phyloP scores from a whole-genome alignment of 2,113 vertebrate genomes.

The Microtus montanus region DNA sequence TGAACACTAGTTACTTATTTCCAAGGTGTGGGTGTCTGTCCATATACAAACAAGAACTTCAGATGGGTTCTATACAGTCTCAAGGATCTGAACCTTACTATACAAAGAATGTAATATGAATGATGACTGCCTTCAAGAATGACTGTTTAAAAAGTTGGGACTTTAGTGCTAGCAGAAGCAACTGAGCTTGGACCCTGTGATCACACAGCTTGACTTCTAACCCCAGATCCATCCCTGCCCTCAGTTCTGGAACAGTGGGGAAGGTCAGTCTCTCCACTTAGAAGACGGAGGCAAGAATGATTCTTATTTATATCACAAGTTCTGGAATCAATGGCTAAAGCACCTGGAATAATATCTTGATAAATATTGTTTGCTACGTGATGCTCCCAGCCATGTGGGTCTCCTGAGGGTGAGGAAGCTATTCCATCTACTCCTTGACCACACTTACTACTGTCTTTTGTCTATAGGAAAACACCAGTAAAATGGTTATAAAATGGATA shows the following conservation, averaged over 20 bases:
- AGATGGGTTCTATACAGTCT: constrained; percentile 16
- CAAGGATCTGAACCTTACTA: neutral
- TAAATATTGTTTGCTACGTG: neutral
- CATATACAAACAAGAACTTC: constrained; percentile 35
- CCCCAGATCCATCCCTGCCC: neutral
- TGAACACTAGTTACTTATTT: constrained; percentile 6
- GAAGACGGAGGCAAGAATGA: neutral
- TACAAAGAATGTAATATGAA: neutral
- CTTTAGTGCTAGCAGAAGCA: neutral
- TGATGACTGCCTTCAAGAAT: neutral
- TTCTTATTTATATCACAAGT: neutral
- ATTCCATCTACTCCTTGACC: neutral
- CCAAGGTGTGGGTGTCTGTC: neutral
- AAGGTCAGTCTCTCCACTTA: neutral
- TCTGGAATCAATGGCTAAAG: neutral
- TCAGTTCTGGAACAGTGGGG: neutral
- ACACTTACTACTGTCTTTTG: neutral
- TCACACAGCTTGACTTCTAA: neutral
- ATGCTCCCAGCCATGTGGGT: neutral
- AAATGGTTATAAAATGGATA: constrained; percentile 8
- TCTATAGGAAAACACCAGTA: neutral
- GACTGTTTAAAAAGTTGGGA: neutral
- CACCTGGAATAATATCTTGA: neutral
- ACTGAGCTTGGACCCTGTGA: neutral
- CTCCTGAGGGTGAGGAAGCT: neutral